Evolutionary conservation across 2,113 vertebrate genomes (phyloP), one percentile per base, ranked within the genome.

Genomic region (Thryonomys swinderianus): DNA sequence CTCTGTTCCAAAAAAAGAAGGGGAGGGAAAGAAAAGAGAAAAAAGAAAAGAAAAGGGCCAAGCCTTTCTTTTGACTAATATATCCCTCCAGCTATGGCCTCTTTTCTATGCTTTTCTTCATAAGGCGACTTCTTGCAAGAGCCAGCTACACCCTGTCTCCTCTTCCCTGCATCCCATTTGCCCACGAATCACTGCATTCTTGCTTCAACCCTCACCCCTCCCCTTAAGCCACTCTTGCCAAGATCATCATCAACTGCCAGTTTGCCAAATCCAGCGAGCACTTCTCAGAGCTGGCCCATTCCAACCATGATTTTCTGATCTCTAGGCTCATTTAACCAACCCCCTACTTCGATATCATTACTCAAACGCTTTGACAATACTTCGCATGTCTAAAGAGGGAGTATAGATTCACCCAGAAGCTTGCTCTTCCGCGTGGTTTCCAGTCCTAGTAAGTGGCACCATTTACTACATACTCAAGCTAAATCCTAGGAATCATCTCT

Each of bases 261-360:
- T 62, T 79, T 53, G 76, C 37, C 71, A 59, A 53, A 85, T 85
- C 16, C 59, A 95, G 51, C 9, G 34, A 64, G 66, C 59, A 57
- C 30, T 90, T 90, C 37, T 67, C 64, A 67, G 40, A 82, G 55
- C 59, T 85, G 37, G 69, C 73, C 71, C 37, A 53, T 71, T 59
- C 30, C 69, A 78, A 51, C 30, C 64, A 81, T 25, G 85, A 32
- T 11, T 89, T 53, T 83, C 78, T 74, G 45, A 76, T 76, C 21
- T 76, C 61, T 32, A 67, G 48, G 61, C 20, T 89, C 66, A 64
- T 95, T 91, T 94, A 69, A 86, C 32, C 66, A 66, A 84, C 12
- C 18, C 88, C n/a, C n/a, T 71, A 81, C 80, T 95, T 85, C 73
- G 7, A 79, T 55, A 59, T 69, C 57, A 93, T 92, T 74, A 67